phyloP scores from a whole-genome alignment of 1,140 invertebrate species.

The Ruditapes philippinarum region DNA sequence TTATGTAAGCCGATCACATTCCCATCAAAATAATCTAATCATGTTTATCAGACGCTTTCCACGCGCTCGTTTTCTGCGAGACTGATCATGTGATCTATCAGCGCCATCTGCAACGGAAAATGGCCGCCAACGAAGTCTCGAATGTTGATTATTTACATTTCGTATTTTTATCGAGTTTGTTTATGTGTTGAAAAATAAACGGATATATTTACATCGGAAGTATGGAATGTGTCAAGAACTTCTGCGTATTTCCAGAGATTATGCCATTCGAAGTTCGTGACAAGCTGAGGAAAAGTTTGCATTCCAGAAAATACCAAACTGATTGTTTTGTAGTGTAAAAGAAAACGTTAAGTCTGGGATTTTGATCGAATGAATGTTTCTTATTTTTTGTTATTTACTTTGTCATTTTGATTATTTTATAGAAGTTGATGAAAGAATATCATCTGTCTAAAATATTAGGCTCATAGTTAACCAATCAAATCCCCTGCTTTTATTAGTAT shows the following conservation, averaged over 20 bases:
- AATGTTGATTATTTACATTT: constrained; percentile 31
- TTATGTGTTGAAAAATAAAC: constrained; percentile 71
- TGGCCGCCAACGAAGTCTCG: constrained; percentile 63
- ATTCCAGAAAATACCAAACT: neutral
- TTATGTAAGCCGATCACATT: constrained; percentile 49
- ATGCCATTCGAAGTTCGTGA: neutral
- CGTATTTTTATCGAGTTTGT: constrained; percentile 60
- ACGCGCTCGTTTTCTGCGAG: constrained; percentile 54
- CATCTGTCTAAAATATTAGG: no score
- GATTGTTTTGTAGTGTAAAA: neutral
- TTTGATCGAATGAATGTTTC: no score
- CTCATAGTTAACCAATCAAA: no score
- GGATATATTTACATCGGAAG: constrained; percentile 48
- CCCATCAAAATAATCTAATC: constrained; percentile 69
- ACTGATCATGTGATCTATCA: constrained; percentile 65
- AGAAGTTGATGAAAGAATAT: no score
- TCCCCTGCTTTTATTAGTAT: no score
- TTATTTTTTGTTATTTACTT: no score
- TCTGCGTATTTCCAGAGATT: neutral
- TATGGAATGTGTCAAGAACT: constrained; percentile 50
- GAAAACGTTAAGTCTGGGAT: no score
- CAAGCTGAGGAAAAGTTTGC: neutral
- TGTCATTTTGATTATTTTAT: no score
- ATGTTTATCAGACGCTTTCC: constrained; percentile 55
- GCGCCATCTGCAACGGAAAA: constrained; percentile 59